Evolutionary conservation across 2,113 vertebrate genomes (phyloP).

Genomic region (Sus scrofa): T2T-Sscrofa CM000815.6:122374001-122374500

Average conservation of each 20-base stretch:
- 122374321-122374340: not conserved
- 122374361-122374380: not conserved
- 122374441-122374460: not conserved
- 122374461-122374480: not conserved
- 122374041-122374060: not conserved
- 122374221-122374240: not conserved
- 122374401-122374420: not conserved
- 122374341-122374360: not conserved
- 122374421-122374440: not conserved
- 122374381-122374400: not conserved
- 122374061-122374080: not conserved
- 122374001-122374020: not conserved
- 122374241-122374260: not conserved
- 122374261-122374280: not conserved
- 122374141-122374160: not conserved
- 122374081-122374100: not conserved
- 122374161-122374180: not conserved
- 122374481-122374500: not conserved
- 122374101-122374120: not conserved
- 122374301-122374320: not conserved
- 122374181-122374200: not conserved
- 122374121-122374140: not conserved
- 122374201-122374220: not conserved
- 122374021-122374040: not conserved
- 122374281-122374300: not conserved